These are phyloP conservation scores for Sebastes steindachneri DNA, from an alignment of 2,797 vertebrate genomes.

Conservation along the genomic window DNA sequence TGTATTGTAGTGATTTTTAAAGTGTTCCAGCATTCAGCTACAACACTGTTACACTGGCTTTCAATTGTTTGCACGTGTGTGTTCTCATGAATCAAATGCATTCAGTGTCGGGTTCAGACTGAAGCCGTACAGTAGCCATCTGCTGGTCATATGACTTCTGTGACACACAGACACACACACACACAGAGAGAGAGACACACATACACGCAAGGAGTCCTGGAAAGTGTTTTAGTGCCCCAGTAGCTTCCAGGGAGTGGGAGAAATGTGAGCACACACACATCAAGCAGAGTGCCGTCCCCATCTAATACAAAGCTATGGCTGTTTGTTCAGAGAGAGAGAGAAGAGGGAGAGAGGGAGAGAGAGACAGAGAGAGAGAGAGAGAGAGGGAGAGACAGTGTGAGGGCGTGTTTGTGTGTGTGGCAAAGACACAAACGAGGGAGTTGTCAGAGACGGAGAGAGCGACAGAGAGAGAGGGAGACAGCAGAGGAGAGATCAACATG, in stretches of 20 bases:
- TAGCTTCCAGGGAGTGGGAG: constrained; percentile 41
- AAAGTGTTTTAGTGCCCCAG: constrained; percentile 15
- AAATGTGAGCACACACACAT: constrained; percentile 36
- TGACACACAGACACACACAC: neutral
- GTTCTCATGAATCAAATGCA: constrained; percentile 50
- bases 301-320: constrained; percentile 60
- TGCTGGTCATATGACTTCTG: constrained; percentile 70
- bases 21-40: neutral
- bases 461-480: constrained; percentile 15
- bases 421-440: constrained; percentile 51
- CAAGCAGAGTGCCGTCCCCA: constrained; percentile 16
- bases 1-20: neutral
- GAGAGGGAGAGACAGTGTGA: constrained; percentile 7
- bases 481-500: constrained; percentile 74
- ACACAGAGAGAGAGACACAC: neutral
- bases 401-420: constrained; percentile 45
- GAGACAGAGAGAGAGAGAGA: neutral
- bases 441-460: constrained; percentile 52
- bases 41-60: neutral
- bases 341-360: neutral
- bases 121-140: constrained; percentile 50
- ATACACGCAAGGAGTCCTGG: neutral
- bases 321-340: constrained; percentile 51
- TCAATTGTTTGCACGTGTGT: constrained; percentile 2
- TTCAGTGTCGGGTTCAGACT: constrained; percentile 33